Conservation (phyloP, 2,113 vertebrate genomes). For the Herpailurus yagouaroundi region DNA sequence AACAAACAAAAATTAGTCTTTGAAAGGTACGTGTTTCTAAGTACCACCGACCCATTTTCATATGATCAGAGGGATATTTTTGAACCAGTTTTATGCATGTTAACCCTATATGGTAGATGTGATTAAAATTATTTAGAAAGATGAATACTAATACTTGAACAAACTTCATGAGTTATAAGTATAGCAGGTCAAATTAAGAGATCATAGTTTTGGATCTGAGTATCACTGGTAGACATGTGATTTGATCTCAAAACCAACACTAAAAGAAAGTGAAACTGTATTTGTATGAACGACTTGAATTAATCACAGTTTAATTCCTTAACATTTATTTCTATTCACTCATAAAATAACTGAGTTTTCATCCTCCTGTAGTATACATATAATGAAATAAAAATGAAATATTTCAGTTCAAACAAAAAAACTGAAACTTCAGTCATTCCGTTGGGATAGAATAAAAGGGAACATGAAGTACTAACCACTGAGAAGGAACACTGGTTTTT, state of each 20-base stretch:
- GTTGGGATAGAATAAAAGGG: not conserved
- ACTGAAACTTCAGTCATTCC: not conserved
- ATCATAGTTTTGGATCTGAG: not conserved
- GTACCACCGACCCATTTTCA: not conserved
- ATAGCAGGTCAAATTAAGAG: not conserved
- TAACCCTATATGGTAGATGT: not conserved
- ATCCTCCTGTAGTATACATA: not conserved
- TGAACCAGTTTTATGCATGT: not conserved
- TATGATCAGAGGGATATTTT: not conserved
- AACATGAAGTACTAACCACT: not conserved
- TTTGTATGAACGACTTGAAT: not conserved
- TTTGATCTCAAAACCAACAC: not conserved
- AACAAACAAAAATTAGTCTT: not conserved
- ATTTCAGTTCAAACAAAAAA: not conserved
- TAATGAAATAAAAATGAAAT: conserved; percentile 1
- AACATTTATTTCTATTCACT: not conserved
- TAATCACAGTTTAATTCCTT: not conserved
- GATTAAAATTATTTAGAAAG: conserved; percentile 19
- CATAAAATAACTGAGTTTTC: conserved; percentile 7
- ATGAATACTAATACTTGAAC: not conserved
- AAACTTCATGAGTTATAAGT: not conserved
- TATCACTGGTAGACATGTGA: not conserved
- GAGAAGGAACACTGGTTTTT: not conserved
- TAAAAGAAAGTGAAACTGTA: not conserved
- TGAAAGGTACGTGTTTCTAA: not conserved